A percentile compares a stretch with the other conserved stretches of the same genome.
phyloP scores from a whole-genome alignment of 2,113 vertebrate species.

The Rallus limicola region DNA sequence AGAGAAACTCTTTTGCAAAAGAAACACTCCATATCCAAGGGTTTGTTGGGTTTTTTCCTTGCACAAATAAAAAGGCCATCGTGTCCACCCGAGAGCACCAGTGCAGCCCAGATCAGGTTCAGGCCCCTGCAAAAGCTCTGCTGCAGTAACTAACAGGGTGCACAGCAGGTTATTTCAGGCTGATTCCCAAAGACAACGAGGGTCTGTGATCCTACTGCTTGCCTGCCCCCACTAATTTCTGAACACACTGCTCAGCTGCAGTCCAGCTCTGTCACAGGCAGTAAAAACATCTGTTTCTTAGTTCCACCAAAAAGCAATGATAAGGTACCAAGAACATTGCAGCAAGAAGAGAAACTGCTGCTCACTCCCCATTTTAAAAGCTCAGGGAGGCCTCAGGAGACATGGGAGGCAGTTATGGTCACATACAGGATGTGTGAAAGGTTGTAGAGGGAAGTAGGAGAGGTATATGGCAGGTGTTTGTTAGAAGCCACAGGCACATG shows the following conservation, averaged over 20 bases:
- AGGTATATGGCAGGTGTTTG: accelerated
- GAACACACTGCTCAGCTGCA: not conserved
- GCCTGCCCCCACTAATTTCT: not conserved
- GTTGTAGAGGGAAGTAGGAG: not conserved
- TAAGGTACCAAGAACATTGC: too few species aligned
- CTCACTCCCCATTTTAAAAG: not conserved
- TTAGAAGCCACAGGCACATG: not conserved
- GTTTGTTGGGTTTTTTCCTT: not conserved
- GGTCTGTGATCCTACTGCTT: accelerated
- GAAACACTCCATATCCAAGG: not conserved
- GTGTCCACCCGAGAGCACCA: not conserved
- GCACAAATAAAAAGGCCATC: too few species aligned
- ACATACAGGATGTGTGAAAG: accelerated
- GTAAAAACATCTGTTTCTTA: not conserved
- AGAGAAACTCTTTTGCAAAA: not conserved
- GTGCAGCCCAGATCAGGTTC: accelerated
- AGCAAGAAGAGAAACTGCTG: not conserved
- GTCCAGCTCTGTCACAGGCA: not conserved
- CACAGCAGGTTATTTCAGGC: not conserved
- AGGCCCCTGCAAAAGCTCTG: not conserved
- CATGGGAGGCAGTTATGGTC: not conserved
- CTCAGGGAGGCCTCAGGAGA: not conserved
- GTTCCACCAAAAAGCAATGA: not conserved
- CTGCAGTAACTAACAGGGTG: not conserved
- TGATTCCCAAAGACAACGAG: not conserved